phyloP scores from a whole-genome alignment of 2,113 vertebrate genomes.

The Actenoides lindsayi region DNA sequence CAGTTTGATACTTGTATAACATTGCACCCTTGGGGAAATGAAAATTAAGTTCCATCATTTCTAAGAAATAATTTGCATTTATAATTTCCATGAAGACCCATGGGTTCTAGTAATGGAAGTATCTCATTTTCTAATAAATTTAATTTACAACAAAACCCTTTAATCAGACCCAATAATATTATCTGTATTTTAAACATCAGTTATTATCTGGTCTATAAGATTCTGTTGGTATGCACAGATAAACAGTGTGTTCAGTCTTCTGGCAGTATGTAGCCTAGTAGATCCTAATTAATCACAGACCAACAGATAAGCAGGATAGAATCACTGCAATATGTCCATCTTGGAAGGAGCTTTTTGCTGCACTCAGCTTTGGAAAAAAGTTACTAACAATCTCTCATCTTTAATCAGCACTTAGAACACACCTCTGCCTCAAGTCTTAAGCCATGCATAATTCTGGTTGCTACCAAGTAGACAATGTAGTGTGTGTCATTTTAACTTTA shows the following conservation, averaged over 20 bases:
- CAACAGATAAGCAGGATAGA: neutral
- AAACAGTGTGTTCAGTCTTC: neutral
- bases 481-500: neutral
- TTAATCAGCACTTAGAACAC: neutral
- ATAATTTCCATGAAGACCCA: neutral
- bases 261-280: neutral
- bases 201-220: neutral
- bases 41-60: neutral
- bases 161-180: neutral
- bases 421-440: neutral
- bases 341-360: neutral
- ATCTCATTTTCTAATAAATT: neutral
- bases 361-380: neutral
- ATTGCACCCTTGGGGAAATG: neutral
- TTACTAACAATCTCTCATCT: neutral
- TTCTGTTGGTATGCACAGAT: neutral
- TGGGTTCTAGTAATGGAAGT: neutral
- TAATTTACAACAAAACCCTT: neutral
- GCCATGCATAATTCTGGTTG: neutral
- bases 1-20: neutral
- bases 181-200: neutral
- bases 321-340: neutral
- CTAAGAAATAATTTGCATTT: neutral
- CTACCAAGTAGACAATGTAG: neutral
- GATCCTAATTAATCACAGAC: neutral